Conservation (phyloP, 2,113 vertebrate genomes). For the Tyto alba region DNA sequence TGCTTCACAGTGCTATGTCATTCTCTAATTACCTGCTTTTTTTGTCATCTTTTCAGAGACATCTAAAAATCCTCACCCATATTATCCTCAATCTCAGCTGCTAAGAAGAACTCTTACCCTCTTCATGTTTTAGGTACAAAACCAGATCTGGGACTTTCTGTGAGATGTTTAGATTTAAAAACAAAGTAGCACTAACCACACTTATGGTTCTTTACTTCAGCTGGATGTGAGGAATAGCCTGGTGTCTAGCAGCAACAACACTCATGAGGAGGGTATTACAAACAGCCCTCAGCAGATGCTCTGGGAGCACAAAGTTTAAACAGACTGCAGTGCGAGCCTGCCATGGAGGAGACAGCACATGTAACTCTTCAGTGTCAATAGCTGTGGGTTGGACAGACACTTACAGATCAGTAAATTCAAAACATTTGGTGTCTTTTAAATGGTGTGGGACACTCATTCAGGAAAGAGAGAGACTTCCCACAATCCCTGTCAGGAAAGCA, state of each 20-base stretch:
- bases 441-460: neutral
- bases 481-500: neutral
- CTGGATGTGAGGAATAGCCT: neutral
- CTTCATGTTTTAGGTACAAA: neutral
- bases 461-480: neutral
- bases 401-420: neutral
- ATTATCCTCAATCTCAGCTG: neutral
- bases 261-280: neutral
- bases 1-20: neutral
- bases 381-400: neutral
- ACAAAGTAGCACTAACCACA: fast-evolving
- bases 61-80: neutral
- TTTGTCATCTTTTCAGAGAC: neutral
- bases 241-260: neutral
- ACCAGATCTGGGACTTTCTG: neutral
- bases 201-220: neutral
- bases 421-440: neutral
- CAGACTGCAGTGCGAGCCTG: neutral
- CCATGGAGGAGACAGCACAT: neutral
- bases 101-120: neutral
- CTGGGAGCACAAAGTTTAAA: neutral
- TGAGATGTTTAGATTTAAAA: neutral
- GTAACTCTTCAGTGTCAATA: neutral
- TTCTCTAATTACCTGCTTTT: neutral
- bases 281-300: neutral